Conservation (phyloP, 1,140 invertebrate genomes). For the Drosophila jambulina region DNA sequence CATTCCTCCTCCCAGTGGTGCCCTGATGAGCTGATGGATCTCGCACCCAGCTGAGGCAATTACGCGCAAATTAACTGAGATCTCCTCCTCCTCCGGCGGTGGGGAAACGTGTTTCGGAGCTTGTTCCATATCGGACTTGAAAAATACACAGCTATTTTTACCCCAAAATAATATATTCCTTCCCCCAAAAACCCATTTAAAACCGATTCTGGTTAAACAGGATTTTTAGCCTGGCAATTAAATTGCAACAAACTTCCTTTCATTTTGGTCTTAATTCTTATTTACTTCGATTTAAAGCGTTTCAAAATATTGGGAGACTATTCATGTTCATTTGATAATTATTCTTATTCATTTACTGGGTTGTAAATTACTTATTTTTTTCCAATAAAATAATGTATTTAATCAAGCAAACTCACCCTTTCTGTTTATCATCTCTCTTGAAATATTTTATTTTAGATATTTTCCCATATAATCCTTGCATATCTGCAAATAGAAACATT, state of each 20-base stretch:
- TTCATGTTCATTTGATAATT: neutral
- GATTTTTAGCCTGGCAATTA: conserved; percentile 1
- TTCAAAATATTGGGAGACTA: neutral
- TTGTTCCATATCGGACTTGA: conserved; percentile 5
- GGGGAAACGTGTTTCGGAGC: conserved; percentile 40
- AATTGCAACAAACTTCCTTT: conserved; percentile 11
- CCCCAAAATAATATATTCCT: conserved; percentile 5
- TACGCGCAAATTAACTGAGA: conserved; percentile 43
- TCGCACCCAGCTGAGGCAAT: conserved; percentile 18
- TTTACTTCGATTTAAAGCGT: neutral
- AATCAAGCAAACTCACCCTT: neutral
- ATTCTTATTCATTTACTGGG: neutral
- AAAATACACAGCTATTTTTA: conserved; percentile 9
- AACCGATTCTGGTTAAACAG: conserved; percentile 19
- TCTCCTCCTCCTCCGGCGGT: neutral
- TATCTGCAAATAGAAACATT: too few species aligned
- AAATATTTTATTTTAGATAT: too few species aligned
- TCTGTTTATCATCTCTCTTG: neutral
- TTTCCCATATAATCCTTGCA: neutral
- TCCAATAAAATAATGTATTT: neutral
- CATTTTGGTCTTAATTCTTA: conserved; percentile 4
- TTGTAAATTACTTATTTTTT: neutral
- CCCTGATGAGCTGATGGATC: conserved; percentile 24
- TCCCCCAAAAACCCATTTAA: conserved; percentile 6
- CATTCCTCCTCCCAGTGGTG: conserved; percentile 8